A percentile compares a stretch with the other conserved stretches of the same genome.
Conservation (phyloP, 2,888 invertebrate species). For the Lasioglossum morio region DNA sequence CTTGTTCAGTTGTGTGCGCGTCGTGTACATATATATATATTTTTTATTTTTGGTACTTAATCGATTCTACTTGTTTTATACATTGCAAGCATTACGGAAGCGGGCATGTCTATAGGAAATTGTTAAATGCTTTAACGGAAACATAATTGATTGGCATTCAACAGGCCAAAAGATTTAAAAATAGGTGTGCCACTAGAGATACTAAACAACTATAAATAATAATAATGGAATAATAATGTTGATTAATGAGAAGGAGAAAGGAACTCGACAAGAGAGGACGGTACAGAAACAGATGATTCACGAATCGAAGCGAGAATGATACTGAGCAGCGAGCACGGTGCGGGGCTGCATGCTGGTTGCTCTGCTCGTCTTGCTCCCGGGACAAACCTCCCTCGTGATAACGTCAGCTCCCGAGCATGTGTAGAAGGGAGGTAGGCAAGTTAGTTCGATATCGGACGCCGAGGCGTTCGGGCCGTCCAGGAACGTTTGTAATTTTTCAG, state of each 20-base stretch:
- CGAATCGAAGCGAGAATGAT: not conserved
- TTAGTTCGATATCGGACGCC: conserved; percentile 75
- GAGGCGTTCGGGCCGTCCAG: conserved; percentile 56
- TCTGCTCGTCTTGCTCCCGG: conserved; percentile 61
- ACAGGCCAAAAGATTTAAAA: no score
- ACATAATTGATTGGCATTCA: not conserved
- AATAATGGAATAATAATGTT: no score
- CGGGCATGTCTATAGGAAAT: not conserved
- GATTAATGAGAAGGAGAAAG: no score
- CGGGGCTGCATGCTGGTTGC: conserved; percentile 50
- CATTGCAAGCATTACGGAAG: not conserved
- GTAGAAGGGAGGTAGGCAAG: conserved; percentile 38
- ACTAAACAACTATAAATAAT: no score
- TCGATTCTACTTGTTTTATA: not conserved
- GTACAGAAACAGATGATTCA: not conserved
- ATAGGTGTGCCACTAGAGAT: no score
- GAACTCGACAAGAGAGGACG: no score
- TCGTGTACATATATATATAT: no score
- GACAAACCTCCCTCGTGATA: conserved; percentile 54
- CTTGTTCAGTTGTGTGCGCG: no score
- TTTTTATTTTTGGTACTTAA: not conserved
- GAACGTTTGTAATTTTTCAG: conserved; percentile 9
- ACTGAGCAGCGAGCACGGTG: conserved; percentile 24
- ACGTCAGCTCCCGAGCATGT: conserved; percentile 62
- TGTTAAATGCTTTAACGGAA: no score